These are phyloP conservation scores for Camelus dromedarius DNA, from an alignment of 2,113 vertebrate species.

Conservation along the genomic window DNA sequence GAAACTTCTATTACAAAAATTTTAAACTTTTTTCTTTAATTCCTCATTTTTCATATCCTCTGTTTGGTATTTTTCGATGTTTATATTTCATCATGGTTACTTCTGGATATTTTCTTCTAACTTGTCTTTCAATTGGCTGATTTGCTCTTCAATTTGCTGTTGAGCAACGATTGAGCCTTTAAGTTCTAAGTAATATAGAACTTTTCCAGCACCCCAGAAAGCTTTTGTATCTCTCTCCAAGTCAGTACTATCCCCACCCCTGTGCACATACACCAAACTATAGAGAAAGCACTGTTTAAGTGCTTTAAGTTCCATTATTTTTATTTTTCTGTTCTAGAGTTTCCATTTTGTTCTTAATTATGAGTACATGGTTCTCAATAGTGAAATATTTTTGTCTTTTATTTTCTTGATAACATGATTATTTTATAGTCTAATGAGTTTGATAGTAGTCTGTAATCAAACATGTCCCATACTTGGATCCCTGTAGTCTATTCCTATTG, in stretches of 20 bases:
- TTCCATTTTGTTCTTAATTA: conserved; percentile 12
- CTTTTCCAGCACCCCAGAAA: not conserved
- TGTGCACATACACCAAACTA: not conserved
- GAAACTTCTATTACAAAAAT: not conserved
- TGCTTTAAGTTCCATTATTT: not conserved
- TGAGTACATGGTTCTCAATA: not conserved
- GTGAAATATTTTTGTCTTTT: not conserved
- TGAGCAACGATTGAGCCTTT: not conserved
- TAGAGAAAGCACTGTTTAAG: not conserved
- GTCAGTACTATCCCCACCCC: not conserved
- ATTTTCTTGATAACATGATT: not conserved
- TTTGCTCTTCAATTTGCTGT: not conserved
- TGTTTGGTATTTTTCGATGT: not conserved
- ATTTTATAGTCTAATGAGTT: not conserved
- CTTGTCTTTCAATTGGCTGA: not conserved
- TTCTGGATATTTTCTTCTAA: conserved; percentile 20
- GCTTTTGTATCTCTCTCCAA: not conserved
- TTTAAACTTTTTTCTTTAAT: not conserved
- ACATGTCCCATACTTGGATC: not conserved
- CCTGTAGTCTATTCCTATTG: not conserved
- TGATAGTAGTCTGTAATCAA: not conserved
- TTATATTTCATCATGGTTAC: conserved; percentile 11
- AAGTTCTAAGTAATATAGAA: not conserved
- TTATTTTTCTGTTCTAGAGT: conserved; percentile 1
- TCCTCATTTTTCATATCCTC: not conserved